Evolutionary conservation across 2,888 invertebrate species (phyloP).

Genomic region (Tetramorium bicarinatum): DNA sequence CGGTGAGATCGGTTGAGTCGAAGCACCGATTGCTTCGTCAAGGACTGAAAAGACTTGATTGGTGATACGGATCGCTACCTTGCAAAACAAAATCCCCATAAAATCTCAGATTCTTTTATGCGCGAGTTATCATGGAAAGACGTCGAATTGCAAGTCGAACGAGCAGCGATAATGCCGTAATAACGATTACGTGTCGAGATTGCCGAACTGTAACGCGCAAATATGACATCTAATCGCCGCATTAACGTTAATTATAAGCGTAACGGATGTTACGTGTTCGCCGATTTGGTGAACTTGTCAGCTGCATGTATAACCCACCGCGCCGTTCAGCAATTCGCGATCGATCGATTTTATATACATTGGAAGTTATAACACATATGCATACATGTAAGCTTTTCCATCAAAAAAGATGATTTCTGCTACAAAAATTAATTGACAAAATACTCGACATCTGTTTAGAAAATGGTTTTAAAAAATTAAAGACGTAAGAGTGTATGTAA

Average conservation of each 20-base stretch:
- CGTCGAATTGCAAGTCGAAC: conserved; percentile 28
- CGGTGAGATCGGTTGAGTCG: conserved; percentile 7
- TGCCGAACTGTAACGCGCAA: conserved; percentile 26
- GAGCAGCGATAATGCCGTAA: conserved; percentile 35
- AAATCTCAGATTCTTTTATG: conserved; percentile 63
- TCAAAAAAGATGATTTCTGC: background rate
- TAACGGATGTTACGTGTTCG: conserved; percentile 59
- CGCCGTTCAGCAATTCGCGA: conserved; percentile 17
- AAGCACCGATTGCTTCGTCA: conserved; percentile 59
- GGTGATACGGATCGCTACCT: conserved; percentile 68
- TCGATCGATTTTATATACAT: conserved; percentile 24
- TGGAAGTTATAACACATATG: background rate
- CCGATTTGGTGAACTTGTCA: conserved; percentile 52
- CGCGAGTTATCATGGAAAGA: conserved; percentile 26
- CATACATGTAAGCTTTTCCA: background rate
- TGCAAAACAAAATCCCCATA: conserved; percentile 66
- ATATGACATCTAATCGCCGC: conserved; percentile 57
- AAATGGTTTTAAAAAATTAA: background rate
- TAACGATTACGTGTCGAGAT: conserved; percentile 43
- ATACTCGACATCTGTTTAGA: background rate
- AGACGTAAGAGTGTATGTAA: background rate
- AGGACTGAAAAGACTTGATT: conserved; percentile 69
- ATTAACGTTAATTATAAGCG: conserved; percentile 62
- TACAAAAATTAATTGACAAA: conserved; percentile 2
- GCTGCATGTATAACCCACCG: conserved; percentile 40